phyloP scores from a whole-genome alignment of 2,113 vertebrate genomes.

The Calonectris borealis region DNA sequence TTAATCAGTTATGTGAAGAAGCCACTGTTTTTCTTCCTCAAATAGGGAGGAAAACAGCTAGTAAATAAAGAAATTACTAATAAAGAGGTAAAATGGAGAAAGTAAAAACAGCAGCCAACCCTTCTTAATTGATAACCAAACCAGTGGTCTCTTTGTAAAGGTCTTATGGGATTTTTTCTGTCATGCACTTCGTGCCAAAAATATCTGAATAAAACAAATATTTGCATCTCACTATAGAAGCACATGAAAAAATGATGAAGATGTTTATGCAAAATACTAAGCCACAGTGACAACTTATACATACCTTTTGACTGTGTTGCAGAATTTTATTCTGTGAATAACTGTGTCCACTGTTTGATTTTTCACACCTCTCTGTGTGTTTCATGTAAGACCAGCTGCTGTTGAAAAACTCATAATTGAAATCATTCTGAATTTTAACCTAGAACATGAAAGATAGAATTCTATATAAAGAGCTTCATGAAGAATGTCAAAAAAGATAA shows the following conservation, averaged over 20 bases:
- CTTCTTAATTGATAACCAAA: neutral
- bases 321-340: neutral
- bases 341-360: neutral
- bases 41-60: neutral
- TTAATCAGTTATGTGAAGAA: neutral
- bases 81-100: neutral
- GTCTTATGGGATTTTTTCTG: neutral
- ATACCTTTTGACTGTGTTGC: slow-evolving; percentile 61
- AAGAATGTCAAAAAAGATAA: neutral
- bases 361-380: neutral
- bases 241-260: neutral
- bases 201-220: neutral
- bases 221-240: neutral
- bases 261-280: neutral
- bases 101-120: neutral
- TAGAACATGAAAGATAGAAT: slow-evolving; percentile 51
- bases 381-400: slow-evolving; percentile 90
- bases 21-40: neutral
- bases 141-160: neutral
- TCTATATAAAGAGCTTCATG: neutral
- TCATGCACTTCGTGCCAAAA: neutral
- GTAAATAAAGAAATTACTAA: neutral
- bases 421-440: slow-evolving; percentile 88
- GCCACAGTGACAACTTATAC: neutral
- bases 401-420: slow-evolving; percentile 87